Percentiles rank a stretch among this genome's conserved stretches.
phyloP scores from a whole-genome alignment of 2,113 vertebrate species.

The Heptranchias perlo region DNA sequence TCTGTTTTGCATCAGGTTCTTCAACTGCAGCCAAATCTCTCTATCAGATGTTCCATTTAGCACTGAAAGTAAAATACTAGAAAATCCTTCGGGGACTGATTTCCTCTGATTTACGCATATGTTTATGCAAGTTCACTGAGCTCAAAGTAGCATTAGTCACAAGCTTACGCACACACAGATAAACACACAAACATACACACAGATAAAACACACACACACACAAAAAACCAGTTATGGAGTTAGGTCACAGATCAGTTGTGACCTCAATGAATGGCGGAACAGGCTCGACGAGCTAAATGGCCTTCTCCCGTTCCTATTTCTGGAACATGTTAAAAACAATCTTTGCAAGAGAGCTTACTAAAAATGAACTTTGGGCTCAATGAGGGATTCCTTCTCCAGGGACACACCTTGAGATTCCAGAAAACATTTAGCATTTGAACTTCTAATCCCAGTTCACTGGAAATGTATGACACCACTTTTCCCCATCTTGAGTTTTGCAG shows the following conservation, averaged over 20 bases:
- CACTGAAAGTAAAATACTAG: neutral
- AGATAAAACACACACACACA: neutral
- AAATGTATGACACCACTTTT: no score
- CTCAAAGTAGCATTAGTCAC: neutral
- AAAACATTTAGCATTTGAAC: neutral
- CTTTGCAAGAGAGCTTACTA: neutral
- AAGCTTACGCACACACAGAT: no score
- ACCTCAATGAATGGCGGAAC: no score
- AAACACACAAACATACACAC: no score
- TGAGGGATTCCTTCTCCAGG: neutral
- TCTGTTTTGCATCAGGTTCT: conserved; percentile 13
- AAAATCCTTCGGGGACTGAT: neutral
- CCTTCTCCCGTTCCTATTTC: neutral
- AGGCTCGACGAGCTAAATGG: no score
- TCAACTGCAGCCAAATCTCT: conserved; percentile 19
- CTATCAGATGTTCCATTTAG: conserved; percentile 16
- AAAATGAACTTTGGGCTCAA: neutral
- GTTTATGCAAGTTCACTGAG: neutral
- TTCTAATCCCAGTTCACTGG: no score
- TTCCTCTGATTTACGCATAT: neutral
- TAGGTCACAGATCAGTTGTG: no score
- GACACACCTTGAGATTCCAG: neutral
- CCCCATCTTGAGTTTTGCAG: no score
- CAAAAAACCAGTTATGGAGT: no score
- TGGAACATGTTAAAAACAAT: neutral